Conservation (phyloP, 1,140 invertebrate genomes). For the Drosophila ananassae region DNA sequence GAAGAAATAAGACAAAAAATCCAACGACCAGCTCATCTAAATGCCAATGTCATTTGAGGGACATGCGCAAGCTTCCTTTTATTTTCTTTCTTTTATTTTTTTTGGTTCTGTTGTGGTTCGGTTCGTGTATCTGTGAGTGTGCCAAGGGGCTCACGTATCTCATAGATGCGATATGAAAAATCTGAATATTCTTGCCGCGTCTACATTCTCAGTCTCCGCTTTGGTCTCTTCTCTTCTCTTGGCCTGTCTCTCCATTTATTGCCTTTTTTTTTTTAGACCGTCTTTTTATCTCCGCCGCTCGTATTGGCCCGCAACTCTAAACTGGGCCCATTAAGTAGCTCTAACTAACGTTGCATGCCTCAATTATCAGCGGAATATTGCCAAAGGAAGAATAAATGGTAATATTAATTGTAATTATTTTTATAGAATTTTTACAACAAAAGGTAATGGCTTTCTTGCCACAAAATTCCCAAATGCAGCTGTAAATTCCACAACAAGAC, state of each 20-base stretch:
- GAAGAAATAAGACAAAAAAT: background rate
- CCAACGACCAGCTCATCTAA: slow-evolving; percentile 14
- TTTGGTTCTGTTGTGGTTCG: background rate
- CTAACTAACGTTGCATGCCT: slow-evolving; percentile 40
- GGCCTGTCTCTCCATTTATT: slow-evolving; percentile 47
- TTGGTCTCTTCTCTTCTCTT: background rate
- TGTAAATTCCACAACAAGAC: slow-evolving; percentile 38
- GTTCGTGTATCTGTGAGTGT: slow-evolving; percentile 9
- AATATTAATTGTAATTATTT: too few species aligned
- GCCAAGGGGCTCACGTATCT: slow-evolving; percentile 45
- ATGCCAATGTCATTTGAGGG: slow-evolving; percentile 37
- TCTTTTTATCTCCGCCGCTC: slow-evolving; percentile 47
- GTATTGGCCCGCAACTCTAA: slow-evolving; percentile 46
- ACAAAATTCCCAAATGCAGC: slow-evolving; percentile 36
- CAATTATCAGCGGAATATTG: background rate
- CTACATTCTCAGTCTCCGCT: slow-evolving; percentile 3
- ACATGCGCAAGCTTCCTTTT: slow-evolving; percentile 8
- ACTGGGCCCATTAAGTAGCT: slow-evolving; percentile 51
- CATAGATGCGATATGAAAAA: slow-evolving; percentile 49
- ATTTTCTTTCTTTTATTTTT: background rate
- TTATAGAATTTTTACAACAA: too few species aligned
- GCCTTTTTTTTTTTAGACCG: slow-evolving; percentile 13
- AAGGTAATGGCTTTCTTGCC: too few species aligned
- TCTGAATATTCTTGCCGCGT: slow-evolving; percentile 30
- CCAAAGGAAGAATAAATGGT: background rate